Base-by-base conservation (phyloP, 2,113 vertebrate genomes). In the Toxostoma redivivum region DNA sequence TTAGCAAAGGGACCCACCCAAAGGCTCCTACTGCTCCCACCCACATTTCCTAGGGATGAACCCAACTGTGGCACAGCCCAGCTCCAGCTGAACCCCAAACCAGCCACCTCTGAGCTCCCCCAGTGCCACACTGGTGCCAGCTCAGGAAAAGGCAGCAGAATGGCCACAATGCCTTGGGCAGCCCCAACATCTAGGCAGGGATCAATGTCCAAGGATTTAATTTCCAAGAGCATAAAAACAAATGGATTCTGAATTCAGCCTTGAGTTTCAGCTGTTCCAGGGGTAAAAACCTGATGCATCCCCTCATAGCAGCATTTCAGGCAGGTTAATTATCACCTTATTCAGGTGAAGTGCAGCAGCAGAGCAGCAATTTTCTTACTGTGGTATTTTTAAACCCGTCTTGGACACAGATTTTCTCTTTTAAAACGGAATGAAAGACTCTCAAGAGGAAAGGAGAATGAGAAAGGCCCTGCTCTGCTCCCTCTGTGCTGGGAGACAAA, bases 141-240 rank as follows among this genome's bases (percentile, higher is more conserved):
- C 56, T 35, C 50, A 50, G 33, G 53, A 31, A 17, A 12, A 48
- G 7, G 82, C 4, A 5, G 31, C 23, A 40, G 15, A 35, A 44
- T 0, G 2, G 38, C 50, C 90, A 27, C 3, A 0, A 24, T 0
- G 15, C 51, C 44, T 27, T 20, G 5, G 13, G 18, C 51, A 81
- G 45, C 61, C 5, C 45, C 8, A 33, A 31, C 38, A 2, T 2
- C 37, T 3, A 20, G 5, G 5, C 54, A 31, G 23, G 69, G 56
- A 38, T 8, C 15, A 7, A 10, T 1, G 4, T 11, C 20, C 4
- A 9, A 35, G 27, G 50, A 22, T 60, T 60, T 25, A 2, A 40
- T n/a, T 48, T 19, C 35, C 3, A 15, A 35, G 13, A 45, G 47
- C 11, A 28, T 3, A 72, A 70, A 78, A 21, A 2, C 7, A 21